phyloP scores from a whole-genome alignment of 2,888 invertebrate species.

The Plusia festucae region DNA sequence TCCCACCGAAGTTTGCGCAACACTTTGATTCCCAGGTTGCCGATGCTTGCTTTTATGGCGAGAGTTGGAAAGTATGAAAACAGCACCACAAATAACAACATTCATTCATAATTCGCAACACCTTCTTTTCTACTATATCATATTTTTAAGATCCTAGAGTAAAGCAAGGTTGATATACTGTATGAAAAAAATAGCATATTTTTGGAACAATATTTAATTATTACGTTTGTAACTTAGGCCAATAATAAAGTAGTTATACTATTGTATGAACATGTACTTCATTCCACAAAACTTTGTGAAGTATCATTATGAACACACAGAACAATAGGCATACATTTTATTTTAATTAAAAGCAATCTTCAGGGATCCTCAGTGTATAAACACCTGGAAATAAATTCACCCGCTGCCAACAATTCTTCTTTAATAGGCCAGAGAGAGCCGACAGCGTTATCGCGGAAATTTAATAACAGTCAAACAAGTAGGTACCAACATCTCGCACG shows the following conservation, averaged over 20 bases:
- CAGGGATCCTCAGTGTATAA: slow-evolving; percentile 61
- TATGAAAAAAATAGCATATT: no score
- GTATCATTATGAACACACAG: slow-evolving; percentile 38
- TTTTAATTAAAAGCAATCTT: slow-evolving; percentile 77
- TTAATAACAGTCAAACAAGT: slow-evolving; percentile 78
- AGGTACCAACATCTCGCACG: slow-evolving; percentile 60
- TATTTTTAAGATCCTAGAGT: background rate
- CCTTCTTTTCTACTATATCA: background rate
- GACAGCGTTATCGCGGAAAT: slow-evolving; percentile 76
- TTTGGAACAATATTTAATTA: no score
- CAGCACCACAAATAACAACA: slow-evolving; percentile 3
- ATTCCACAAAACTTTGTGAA: slow-evolving; percentile 51
- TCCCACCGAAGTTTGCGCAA: slow-evolving; percentile 17
- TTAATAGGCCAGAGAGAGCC: slow-evolving; percentile 71
- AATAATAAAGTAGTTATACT: no score
- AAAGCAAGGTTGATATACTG: background rate
- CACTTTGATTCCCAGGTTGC: slow-evolving; percentile 12
- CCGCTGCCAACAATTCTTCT: slow-evolving; percentile 76
- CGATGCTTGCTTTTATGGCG: slow-evolving; percentile 17
- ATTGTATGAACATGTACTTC: background rate
- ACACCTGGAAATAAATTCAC: slow-evolving; percentile 74
- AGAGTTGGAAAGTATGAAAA: slow-evolving; percentile 13
- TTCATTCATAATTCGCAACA: slow-evolving; percentile 9
- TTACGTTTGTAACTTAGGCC: no score
- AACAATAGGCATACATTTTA: slow-evolving; percentile 61